Percentiles rank a stretch among this genome's conserved stretches.
These are phyloP conservation scores for Synanceia verrucosa DNA, from an alignment of 2,797 vertebrate genomes.

Conservation along the genomic window DNA sequence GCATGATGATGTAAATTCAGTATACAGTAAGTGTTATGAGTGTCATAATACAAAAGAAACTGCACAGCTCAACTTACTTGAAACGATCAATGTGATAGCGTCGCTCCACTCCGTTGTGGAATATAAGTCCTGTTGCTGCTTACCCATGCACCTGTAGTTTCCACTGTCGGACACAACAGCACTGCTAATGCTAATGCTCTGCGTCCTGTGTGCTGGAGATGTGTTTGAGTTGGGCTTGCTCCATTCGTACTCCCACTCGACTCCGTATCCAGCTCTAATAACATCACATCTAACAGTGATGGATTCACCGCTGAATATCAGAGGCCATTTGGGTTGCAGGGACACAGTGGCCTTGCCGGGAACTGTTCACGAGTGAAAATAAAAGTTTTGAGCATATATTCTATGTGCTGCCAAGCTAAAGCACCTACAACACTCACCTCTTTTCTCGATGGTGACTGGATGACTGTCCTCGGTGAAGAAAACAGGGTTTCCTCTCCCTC, in stretches of 20 bases:
- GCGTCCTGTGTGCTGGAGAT: neutral
- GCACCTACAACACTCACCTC: neutral
- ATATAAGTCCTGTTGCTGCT: neutral
- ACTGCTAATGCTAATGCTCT: neutral
- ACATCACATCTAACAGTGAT: conserved; percentile 34
- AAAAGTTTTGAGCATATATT: neutral
- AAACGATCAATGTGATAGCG: neutral
- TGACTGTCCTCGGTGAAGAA: conserved; percentile 2
- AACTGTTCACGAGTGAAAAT: neutral
- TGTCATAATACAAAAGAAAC: neutral
- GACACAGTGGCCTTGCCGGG: neutral
- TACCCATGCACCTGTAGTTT: neutral
- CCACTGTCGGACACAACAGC: neutral
- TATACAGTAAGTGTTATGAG: neutral
- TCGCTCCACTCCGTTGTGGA: neutral
- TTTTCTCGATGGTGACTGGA: neutral
- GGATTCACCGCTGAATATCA: conserved; percentile 31
- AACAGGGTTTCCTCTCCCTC: neutral
- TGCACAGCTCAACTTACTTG: conserved; percentile 22
- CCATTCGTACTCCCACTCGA: conserved; percentile 38
- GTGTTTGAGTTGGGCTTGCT: neutral
- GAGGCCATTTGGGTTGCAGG: conserved; percentile 11
- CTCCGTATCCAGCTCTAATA: neutral
- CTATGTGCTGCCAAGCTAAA: neutral
- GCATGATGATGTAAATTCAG: neutral